phyloP scores from a whole-genome alignment of 2,797 vertebrate species.

The Trachops cirrhosus region DNA sequence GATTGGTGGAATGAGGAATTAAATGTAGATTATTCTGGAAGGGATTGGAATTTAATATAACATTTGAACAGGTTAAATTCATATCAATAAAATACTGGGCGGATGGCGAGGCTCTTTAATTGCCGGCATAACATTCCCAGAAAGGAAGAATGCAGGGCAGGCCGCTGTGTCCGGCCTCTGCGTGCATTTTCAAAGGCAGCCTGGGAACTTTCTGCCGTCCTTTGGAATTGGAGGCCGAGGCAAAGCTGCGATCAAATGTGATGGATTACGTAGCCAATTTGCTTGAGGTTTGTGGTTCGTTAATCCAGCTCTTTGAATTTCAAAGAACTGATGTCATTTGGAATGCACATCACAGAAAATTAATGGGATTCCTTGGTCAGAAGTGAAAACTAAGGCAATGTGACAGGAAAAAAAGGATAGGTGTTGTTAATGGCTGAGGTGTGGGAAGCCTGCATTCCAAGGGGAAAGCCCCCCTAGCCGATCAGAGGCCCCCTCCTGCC shows the following conservation, averaged over 20 bases:
- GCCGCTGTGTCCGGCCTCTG: background rate
- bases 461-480: background rate
- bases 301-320: constrained; percentile 68
- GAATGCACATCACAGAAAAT: constrained; percentile 54
- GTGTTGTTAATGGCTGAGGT: background rate
- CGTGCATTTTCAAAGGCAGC: constrained; percentile 49
- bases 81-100: constrained; percentile 49
- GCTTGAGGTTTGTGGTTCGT: constrained; percentile 63
- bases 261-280: constrained; percentile 55
- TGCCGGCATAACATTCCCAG: background rate
- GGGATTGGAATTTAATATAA: constrained; percentile 66
- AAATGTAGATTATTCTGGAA: constrained; percentile 71
- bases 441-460: background rate
- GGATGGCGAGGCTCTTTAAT: background rate
- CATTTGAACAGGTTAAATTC: constrained; percentile 69
- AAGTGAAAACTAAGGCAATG: constrained; percentile 37
- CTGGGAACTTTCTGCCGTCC: constrained; percentile 54
- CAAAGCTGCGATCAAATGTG: constrained; percentile 30
- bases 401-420: background rate
- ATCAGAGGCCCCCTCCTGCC: background rate
- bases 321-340: constrained; percentile 72
- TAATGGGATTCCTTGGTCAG: constrained; percentile 66
- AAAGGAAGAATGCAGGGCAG: background rate
- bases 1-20: constrained; percentile 71
- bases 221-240: constrained; percentile 17